phyloP scores from a whole-genome alignment of 2,797 vertebrate genomes.

The Prunella strophiata region DNA sequence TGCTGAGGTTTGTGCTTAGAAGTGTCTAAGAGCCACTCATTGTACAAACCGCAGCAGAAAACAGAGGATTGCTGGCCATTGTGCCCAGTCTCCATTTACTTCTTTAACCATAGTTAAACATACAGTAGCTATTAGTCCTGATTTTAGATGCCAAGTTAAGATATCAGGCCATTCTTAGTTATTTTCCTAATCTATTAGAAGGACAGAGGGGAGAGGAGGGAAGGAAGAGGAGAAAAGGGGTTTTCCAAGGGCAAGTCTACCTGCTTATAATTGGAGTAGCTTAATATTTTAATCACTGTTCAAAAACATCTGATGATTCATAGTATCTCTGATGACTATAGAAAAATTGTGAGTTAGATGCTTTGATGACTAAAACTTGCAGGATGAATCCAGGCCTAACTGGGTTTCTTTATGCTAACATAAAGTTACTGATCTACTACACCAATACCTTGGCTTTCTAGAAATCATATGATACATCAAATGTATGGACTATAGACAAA shows the following conservation, averaged over 20 bases:
- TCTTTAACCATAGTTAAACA: not conserved
- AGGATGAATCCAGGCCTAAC: not conserved
- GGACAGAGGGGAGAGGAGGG: accelerated
- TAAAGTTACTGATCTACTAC: not conserved
- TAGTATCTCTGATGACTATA: not conserved
- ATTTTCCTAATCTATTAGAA: not conserved
- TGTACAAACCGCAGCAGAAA: not conserved
- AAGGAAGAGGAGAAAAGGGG: too few species aligned
- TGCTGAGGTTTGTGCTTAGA: not conserved
- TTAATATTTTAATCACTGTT: not conserved
- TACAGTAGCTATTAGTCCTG: not conserved
- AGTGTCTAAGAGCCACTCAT: not conserved
- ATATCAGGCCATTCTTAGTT: not conserved
- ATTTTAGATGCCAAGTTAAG: not conserved
- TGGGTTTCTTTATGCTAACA: not conserved
- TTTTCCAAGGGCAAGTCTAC: not conserved
- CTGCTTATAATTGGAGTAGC: not conserved
- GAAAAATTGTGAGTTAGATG: not conserved
- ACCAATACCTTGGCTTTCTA: not conserved
- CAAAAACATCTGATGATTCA: not conserved
- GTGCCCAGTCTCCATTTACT: not conserved
- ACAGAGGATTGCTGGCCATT: not conserved
- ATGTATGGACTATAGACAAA: not conserved
- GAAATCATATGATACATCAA: not conserved
- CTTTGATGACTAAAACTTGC: not conserved